These are phyloP conservation scores for Ptychodera flava DNA, from an alignment of 35 echinoderm and acorn worm species.

Conservation along the genomic window DNA sequence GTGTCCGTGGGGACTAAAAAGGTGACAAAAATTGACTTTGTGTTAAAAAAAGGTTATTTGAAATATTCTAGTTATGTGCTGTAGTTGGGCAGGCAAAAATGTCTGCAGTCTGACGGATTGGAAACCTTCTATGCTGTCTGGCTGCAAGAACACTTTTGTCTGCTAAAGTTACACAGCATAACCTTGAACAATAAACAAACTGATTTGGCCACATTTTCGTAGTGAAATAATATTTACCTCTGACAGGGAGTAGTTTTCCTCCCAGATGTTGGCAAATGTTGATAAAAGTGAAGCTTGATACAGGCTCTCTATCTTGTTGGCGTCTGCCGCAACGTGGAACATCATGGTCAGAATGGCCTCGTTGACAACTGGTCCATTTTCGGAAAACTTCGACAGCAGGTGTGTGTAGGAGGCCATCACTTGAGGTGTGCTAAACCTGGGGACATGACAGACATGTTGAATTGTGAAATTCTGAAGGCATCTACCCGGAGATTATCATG, in stretches of 20 bases:
- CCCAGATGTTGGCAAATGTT: slow-evolving; percentile 66
- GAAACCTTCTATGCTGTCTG: too few species aligned
- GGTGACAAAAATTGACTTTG: too few species aligned
- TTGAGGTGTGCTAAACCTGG: slow-evolving; percentile 39
- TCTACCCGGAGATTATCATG: too few species aligned
- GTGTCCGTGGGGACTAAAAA: too few species aligned
- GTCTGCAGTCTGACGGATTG: too few species aligned
- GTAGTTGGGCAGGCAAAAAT: too few species aligned
- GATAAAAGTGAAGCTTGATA: slow-evolving; percentile 51
- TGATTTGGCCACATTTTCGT: too few species aligned
- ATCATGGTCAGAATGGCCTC: slow-evolving; percentile 55
- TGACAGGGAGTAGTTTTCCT: slow-evolving; percentile 9
- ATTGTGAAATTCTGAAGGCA: slow-evolving; percentile 6
- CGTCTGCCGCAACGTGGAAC: slow-evolving; percentile 49
- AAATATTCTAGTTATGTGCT: too few species aligned
- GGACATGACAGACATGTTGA: not conserved
- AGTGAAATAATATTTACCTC: not conserved
- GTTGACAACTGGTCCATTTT: slow-evolving; percentile 52
- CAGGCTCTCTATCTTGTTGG: slow-evolving; percentile 32
- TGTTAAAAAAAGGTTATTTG: too few species aligned
- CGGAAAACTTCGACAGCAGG: slow-evolving; percentile 38
- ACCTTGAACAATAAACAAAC: too few species aligned
- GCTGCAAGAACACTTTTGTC: too few species aligned
- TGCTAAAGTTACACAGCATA: too few species aligned
- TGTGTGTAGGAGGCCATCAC: slow-evolving; percentile 52